A percentile compares a stretch with the other conserved stretches of the same genome.
Evolutionary conservation across 2,113 vertebrate species (phyloP).

Genomic region (Thinocorus orbignyianus): DNA sequence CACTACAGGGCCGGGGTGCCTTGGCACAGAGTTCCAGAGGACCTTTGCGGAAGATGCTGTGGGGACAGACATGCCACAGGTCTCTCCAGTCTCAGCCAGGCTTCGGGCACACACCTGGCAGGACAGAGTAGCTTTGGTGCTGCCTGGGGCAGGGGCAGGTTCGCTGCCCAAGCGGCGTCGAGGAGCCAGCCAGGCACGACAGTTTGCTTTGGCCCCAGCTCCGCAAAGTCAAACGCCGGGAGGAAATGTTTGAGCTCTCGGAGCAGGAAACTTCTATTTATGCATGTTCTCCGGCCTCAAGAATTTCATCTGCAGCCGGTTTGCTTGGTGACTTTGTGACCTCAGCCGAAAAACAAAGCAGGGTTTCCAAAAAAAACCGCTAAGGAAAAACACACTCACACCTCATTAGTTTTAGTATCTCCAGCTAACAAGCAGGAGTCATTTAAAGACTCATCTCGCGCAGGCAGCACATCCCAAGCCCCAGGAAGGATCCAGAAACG

Average conservation of each 20-base stretch:
- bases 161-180: accelerated
- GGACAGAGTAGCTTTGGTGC: not conserved
- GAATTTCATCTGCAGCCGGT: slow-evolving; percentile 61
- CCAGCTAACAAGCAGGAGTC: slow-evolving; percentile 32
- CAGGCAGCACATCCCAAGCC: accelerated
- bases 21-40: not conserved
- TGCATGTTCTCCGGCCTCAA: slow-evolving; percentile 51
- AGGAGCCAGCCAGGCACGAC: not conserved
- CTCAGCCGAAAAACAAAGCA: slow-evolving; percentile 59
- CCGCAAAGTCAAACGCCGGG: not conserved
- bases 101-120: not conserved
- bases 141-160: not conserved
- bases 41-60: not conserved
- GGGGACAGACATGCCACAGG: not conserved
- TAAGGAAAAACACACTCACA: slow-evolving; percentile 35
- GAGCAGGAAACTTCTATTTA: slow-evolving; percentile 69
- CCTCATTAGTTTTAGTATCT: slow-evolving; percentile 57
- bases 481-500: not conserved
- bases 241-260: slow-evolving; percentile 63
- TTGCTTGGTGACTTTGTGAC: slow-evolving; percentile 55
- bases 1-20: accelerated
- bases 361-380: slow-evolving; percentile 37
- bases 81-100: not conserved
- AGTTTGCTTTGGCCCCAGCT: slow-evolving; percentile 42
- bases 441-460: not conserved